These are phyloP conservation scores for Peromyscus eremicus DNA, from an alignment of 2,797 vertebrate species.

Conservation along the genomic window DNA sequence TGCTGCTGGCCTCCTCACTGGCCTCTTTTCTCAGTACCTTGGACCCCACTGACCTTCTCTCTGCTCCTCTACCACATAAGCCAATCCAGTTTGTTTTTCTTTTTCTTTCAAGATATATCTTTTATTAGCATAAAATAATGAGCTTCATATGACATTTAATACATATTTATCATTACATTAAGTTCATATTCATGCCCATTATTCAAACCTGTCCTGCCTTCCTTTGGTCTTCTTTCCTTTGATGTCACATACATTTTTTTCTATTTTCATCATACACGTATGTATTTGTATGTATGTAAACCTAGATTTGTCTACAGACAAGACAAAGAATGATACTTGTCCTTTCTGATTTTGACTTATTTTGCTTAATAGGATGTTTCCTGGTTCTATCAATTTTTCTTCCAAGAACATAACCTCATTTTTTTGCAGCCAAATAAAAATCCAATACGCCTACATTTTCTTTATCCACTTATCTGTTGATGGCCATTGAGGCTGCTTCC, in stretches of 20 bases:
- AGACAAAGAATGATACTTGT: neutral
- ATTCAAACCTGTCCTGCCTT: neutral
- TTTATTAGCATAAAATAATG: neutral
- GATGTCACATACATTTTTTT: neutral
- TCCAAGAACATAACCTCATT: neutral
- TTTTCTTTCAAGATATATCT: neutral
- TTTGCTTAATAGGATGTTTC: neutral
- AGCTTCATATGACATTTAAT: neutral
- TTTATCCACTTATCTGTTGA: neutral
- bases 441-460: neutral
- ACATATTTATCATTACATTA: neutral
- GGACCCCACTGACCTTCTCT: neutral
- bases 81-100: neutral
- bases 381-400: neutral
- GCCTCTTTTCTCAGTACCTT: neutral
- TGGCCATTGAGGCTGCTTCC: neutral
- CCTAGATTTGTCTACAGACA: neutral
- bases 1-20: neutral
- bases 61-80: neutral
- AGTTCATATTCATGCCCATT: neutral
- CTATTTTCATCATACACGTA: neutral
- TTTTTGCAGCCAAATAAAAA: neutral
- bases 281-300: neutral
- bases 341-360: neutral
- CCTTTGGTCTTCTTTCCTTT: neutral